phyloP scores from a whole-genome alignment of 2,797 vertebrate species.

The Graptemys geographica region DNA sequence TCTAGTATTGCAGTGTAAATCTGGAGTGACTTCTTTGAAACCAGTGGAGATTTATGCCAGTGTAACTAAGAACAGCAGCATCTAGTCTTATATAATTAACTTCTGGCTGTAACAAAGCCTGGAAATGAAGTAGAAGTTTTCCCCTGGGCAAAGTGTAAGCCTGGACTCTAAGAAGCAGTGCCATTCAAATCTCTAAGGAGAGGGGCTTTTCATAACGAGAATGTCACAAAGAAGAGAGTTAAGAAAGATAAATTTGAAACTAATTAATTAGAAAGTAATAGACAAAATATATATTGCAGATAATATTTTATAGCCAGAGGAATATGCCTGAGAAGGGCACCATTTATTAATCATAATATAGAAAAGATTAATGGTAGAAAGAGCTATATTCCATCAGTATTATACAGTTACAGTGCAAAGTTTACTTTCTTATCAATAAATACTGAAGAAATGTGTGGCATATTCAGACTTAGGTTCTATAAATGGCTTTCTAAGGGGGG shows the following conservation, averaged over 20 bases:
- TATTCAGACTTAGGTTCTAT: background rate
- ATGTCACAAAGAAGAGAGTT: background rate
- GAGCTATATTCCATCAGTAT: background rate
- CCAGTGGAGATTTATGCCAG: background rate
- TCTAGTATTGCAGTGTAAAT: background rate
- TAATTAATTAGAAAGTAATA: background rate
- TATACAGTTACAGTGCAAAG: background rate
- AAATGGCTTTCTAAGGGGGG: background rate
- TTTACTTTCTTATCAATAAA: background rate
- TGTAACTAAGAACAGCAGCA: background rate
- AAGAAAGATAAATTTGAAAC: background rate
- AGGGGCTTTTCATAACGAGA: background rate
- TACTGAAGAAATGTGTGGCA: accelerated
- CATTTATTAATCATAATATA: background rate
- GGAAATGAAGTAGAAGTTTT: background rate
- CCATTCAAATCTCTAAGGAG: background rate
- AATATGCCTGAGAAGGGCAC: background rate
- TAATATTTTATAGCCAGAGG: background rate
- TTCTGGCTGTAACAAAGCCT: background rate
- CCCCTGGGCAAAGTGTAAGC: background rate
- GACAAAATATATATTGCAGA: background rate
- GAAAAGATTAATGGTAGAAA: background rate
- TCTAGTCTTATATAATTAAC: background rate
- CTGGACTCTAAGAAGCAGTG: accelerated
- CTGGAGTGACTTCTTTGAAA: background rate